These are phyloP conservation scores for Argyra leucocephala DNA, from an alignment of 2,888 invertebrate species.

Conservation along the genomic window DNA sequence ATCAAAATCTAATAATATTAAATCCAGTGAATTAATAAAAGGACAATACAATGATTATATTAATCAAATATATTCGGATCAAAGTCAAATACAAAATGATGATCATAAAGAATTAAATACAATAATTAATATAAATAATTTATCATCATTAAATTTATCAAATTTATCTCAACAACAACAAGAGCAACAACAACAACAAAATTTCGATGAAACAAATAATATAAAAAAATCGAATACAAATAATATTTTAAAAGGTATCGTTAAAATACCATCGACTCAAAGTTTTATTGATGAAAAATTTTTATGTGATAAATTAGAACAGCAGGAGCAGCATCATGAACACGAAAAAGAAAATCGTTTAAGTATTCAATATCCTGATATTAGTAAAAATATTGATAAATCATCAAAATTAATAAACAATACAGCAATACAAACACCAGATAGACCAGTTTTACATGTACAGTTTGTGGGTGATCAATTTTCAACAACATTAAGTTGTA, in stretches of 20 bases:
- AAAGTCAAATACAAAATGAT: conserved; percentile 11
- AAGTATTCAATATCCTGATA: not conserved
- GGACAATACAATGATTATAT: conserved; percentile 24
- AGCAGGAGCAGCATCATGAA: conserved; percentile 17
- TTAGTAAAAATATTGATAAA: not conserved
- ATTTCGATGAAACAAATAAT: conserved; percentile 7
- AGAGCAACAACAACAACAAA: not conserved
- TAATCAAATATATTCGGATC: conserved; percentile 22
- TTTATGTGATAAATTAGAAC: not conserved
- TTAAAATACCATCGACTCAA: conserved; percentile 27
- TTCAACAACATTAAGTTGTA: conserved; percentile 11
- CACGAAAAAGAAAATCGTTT: not conserved
- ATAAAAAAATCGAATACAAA: conserved; percentile 10
- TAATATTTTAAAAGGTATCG: conserved; percentile 25
- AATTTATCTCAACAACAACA: conserved; percentile 5
- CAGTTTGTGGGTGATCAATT: conserved; percentile 42
- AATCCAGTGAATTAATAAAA: conserved; percentile 7
- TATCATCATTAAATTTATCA: not conserved
- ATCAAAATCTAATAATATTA: not conserved
- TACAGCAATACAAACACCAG: conserved; percentile 21
- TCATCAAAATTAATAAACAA: conserved; percentile 13
- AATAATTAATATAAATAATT: not conserved
- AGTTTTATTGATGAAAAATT: conserved; percentile 24
- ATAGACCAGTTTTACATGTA: conserved; percentile 48
- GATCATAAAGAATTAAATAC: not conserved